Evolutionary conservation across 2,888 invertebrate species (phyloP).

Genomic region (Chrysodeixis includens): DNA sequence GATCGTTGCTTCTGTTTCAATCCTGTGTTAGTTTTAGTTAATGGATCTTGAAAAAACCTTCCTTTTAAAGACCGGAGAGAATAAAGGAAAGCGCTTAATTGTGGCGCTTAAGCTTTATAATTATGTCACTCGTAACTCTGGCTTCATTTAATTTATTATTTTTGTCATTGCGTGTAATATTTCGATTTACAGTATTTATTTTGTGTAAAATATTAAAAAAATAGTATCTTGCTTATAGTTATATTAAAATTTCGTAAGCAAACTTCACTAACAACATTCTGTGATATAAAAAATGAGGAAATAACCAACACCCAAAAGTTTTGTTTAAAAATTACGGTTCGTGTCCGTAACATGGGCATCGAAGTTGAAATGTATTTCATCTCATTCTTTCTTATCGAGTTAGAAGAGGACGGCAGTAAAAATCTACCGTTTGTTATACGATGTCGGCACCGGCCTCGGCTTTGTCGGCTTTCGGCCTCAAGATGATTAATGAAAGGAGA

Average conservation of each 20-base stretch:
- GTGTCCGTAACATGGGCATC: slow-evolving; percentile 73
- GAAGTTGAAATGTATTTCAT: slow-evolving; percentile 76
- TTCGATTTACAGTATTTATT: too few species aligned
- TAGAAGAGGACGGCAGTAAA: slow-evolving; percentile 66
- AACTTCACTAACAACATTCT: slow-evolving; percentile 2
- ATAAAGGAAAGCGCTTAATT: neutral
- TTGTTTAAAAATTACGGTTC: slow-evolving; percentile 76
- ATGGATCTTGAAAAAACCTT: neutral
- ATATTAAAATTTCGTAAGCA: too few species aligned
- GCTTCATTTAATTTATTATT: neutral
- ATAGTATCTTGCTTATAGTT: too few species aligned
- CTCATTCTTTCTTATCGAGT: slow-evolving; percentile 59
- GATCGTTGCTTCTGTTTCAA: slow-evolving; percentile 23
- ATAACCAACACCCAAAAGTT: slow-evolving; percentile 53
- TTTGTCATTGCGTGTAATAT: neutral
- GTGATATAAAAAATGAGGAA: slow-evolving; percentile 38
- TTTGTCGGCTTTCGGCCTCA: slow-evolving; percentile 72
- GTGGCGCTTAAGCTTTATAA: neutral
- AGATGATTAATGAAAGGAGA: slow-evolving; percentile 77
- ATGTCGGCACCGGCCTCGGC: slow-evolving; percentile 72
- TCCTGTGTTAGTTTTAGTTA: slow-evolving; percentile 19
- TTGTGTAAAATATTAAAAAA: too few species aligned
- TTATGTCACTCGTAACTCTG: neutral
- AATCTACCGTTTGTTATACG: slow-evolving; percentile 75
- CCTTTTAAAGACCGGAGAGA: neutral